Conservation (phyloP, 2,888 invertebrate species). For the Rotaria sp. region DNA sequence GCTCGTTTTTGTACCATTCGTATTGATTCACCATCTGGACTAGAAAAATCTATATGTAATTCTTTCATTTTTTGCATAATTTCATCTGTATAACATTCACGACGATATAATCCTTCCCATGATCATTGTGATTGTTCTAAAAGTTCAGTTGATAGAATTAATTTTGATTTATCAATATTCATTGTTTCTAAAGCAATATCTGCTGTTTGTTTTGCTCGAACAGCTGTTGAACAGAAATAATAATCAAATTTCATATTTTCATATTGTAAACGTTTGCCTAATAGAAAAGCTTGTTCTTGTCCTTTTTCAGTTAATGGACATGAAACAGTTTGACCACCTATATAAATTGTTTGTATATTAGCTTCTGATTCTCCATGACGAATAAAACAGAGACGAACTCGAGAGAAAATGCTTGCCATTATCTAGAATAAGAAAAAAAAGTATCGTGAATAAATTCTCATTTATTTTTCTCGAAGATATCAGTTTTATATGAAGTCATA, state of each 20-base stretch:
- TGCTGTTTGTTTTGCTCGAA: background rate
- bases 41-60: background rate
- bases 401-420: background rate
- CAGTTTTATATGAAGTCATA: too few species aligned
- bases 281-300: background rate
- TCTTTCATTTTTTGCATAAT: background rate
- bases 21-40: background rate
- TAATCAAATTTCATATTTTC: background rate
- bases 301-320: background rate
- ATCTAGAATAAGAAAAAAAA: too few species aligned
- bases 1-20: background rate
- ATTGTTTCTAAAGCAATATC: background rate
- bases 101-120: background rate
- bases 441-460: too few species aligned
- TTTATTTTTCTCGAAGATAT: too few species aligned
- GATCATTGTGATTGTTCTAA: background rate
- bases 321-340: background rate
- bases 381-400: background rate
- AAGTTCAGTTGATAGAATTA: background rate
- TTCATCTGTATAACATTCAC: background rate
- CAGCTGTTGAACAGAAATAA: background rate
- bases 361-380: background rate
- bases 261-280: slow-evolving; percentile 13
- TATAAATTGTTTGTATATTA: background rate
- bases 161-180: background rate